phyloP scores from a whole-genome alignment of 2,113 vertebrate species.

The Leptobrachium leishanense region DNA sequence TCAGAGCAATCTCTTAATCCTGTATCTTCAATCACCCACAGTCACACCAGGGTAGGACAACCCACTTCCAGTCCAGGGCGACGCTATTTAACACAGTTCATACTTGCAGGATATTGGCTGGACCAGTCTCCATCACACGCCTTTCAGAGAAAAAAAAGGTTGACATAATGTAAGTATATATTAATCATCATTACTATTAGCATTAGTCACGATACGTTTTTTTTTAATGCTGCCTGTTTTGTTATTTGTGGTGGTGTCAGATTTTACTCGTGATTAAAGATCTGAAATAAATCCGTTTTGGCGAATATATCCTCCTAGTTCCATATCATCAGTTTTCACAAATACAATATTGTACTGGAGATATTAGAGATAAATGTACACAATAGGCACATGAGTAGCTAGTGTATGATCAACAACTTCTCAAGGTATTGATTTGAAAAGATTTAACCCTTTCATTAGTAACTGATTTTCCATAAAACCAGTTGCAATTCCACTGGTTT shows the following conservation, averaged over 20 bases:
- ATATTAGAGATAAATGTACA: no score
- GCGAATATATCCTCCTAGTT: background rate
- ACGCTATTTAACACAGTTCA: constrained; percentile 4
- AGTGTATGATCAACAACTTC: no score
- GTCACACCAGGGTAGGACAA: background rate
- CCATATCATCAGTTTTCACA: background rate
- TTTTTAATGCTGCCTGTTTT: no score
- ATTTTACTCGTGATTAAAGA: background rate
- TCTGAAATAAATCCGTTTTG: background rate
- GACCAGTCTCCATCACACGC: background rate
- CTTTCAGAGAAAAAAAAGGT: background rate
- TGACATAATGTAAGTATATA: background rate
- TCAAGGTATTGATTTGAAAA: no score
- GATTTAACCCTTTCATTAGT: no score
- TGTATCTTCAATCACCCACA: background rate
- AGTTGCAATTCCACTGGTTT: no score
- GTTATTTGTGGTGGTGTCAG: no score
- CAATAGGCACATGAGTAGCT: no score
- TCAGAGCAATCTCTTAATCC: background rate
- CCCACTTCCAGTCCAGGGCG: background rate
- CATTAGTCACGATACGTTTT: no score
- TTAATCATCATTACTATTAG: constrained; percentile 8
- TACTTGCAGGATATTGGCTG: background rate
- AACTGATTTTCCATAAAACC: no score
- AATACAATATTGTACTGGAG: no score